Percentiles rank a stretch among this genome's conserved stretches.
Evolutionary conservation across 2,113 vertebrate species (phyloP).

Genomic region (Plectropomus leopardus): DNA sequence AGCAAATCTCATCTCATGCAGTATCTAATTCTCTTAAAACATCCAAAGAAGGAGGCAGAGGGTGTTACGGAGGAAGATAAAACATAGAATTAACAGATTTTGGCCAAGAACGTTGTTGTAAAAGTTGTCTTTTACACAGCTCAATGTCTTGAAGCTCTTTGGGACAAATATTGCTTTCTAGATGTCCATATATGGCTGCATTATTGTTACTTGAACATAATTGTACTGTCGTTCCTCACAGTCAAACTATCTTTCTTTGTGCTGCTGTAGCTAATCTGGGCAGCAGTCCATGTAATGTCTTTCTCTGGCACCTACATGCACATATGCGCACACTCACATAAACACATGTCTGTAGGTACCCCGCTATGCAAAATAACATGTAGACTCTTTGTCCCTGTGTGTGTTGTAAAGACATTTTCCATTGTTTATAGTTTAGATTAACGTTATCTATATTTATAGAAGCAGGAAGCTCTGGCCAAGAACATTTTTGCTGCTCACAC

Average conservation of each 20-base stretch:
- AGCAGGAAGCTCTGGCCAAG: conserved; percentile 2
- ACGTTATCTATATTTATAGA: conserved; percentile 42
- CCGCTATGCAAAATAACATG: not conserved
- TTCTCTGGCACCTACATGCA: conserved; percentile 26
- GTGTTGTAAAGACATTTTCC: conserved; percentile 23
- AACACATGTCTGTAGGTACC: conserved; percentile 10
- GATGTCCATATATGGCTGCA: not conserved
- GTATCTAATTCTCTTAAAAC: too few species aligned
- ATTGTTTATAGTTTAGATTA: conserved; percentile 42
- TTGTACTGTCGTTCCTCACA: not conserved
- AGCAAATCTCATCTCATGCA: too few species aligned
- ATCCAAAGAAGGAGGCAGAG: not conserved
- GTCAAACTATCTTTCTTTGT: conserved; percentile 25
- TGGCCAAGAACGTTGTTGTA: not conserved
- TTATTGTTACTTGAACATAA: not conserved
- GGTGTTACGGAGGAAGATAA: not conserved
- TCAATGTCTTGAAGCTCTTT: not conserved
- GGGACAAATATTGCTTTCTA: not conserved
- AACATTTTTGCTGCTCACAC: conserved; percentile 21
- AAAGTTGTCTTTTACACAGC: not conserved
- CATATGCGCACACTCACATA: conserved; percentile 9
- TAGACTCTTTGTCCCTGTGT: not conserved
- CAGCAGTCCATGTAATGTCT: conserved; percentile 22
- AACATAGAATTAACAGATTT: not conserved
- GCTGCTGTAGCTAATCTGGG: conserved; percentile 27